Conservation (phyloP, 2,113 vertebrate species). For the Cacatua alba region DNA sequence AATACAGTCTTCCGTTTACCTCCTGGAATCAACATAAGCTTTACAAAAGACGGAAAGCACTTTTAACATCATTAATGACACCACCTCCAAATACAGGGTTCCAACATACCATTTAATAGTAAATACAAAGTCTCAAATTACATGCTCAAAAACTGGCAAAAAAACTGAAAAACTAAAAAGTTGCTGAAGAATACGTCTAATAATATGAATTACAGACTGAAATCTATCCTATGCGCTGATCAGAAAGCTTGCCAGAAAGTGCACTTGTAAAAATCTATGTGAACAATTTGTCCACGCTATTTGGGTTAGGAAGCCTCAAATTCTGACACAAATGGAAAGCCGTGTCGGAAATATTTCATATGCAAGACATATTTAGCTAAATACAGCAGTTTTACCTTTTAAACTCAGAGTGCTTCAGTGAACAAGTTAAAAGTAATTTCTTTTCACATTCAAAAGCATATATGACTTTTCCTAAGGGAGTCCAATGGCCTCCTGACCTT, state of each 20-base stretch:
- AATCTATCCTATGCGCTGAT: background rate
- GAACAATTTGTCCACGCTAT: background rate
- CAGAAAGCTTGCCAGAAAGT: background rate
- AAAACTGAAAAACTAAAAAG: background rate
- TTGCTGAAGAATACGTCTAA: background rate
- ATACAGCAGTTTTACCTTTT: background rate
- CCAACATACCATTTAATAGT: background rate
- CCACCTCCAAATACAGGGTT: background rate
- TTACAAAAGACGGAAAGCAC: background rate
- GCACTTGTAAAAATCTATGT: background rate
- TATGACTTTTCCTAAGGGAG: background rate
- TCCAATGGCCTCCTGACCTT: background rate
- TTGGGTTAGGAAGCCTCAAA: background rate
- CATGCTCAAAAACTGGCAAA: background rate
- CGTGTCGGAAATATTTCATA: background rate
- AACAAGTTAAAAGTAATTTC: background rate
- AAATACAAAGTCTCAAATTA: background rate
- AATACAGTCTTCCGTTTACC: background rate
- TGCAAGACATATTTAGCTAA: background rate
- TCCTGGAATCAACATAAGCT: background rate
- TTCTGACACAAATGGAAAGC: background rate
- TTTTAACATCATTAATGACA: background rate
- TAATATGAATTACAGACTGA: background rate
- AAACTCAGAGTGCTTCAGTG: background rate
- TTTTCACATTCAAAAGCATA: background rate